Conservation (phyloP, 2,888 invertebrate genomes). For the Eupelmus urozonus region DNA sequence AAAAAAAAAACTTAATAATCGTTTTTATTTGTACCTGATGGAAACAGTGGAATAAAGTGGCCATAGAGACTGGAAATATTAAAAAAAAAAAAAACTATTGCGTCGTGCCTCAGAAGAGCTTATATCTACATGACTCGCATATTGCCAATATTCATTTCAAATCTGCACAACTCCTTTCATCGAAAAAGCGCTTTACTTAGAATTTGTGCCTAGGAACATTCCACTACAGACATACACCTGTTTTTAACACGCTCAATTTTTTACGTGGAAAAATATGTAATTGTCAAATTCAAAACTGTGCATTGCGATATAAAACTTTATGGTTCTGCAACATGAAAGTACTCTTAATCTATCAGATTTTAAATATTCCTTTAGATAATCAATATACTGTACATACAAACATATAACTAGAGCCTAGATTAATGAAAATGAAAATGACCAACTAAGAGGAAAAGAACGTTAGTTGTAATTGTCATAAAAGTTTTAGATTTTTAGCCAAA, state of each 20-base stretch:
- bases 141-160: constrained; percentile 45
- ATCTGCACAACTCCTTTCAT: constrained; percentile 43
- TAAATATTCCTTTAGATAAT: constrained; percentile 52
- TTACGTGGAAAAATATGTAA: constrained; percentile 34
- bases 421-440: constrained; percentile 46
- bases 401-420: constrained; percentile 47
- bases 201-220: constrained; percentile 56
- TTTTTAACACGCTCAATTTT: constrained; percentile 41
- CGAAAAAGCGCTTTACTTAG: constrained; percentile 42
- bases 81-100: constrained; percentile 32
- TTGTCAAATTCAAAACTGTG: constrained; percentile 46
- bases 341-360: constrained; percentile 52
- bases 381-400: constrained; percentile 51
- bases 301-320: constrained; percentile 53
- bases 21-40: constrained; percentile 59
- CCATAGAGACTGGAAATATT: constrained; percentile 56
- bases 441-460: constrained; percentile 43
- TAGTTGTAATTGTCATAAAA: constrained; percentile 48
- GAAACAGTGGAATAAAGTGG: constrained; percentile 51
- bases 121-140: constrained; percentile 38
- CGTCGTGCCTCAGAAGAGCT: constrained; percentile 46
- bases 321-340: constrained; percentile 56
- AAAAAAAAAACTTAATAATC: constrained; percentile 35
- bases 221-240: constrained; percentile 46
- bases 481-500: constrained; percentile 55